Evolutionary conservation across 2,797 vertebrate species (phyloP), one percentile per base, ranked within the genome.

Genomic region (Botia kubotai): DNA sequence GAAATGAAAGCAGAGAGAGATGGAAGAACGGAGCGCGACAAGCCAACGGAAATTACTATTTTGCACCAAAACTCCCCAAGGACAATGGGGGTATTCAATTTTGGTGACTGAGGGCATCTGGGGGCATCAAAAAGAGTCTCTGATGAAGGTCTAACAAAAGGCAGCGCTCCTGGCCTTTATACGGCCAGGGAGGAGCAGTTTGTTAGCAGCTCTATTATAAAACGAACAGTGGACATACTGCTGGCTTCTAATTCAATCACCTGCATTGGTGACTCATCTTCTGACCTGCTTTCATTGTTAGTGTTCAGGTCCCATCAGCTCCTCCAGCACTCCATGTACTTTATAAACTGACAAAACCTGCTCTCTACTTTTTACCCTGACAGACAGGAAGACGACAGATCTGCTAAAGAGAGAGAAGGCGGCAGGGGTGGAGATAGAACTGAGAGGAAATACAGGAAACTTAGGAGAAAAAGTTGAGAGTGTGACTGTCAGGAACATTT

Each of bases 161-260:
- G 66, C 74, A 65, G 73, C 50, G 70, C 79, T 74, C 88, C 85
- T 69, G 75, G 80, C 68, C 86, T 91, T 90, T 90, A 89, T 94
- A 86, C 84, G 74, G 10, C 53, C 39, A 16, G 80, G 82, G 86
- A 87, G 87, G 81, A 86, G 82, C 87, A 87, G 87, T 86, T 85
- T 90, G 89, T 90, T 87, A 89, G 86, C 58, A 1, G 73, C 84
- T 85, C 77, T 77, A 83, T 89, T 87, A 90, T 89, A 85, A 88
- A 89, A 70, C 88, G 85, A 90, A 90, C 83, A 83, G 86, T 86
- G 77, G 70, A 81, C 77, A 84, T 69, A 74, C 58, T 63, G n/a
- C 82, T n/a, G 62, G 77, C 67, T 73, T 86, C 88, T 90, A 88
- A 93, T 88, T 88, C 84, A 90, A 92, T 92, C 89, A 86, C 79